These are phyloP conservation scores for Galeopterus variegatus DNA, from an alignment of 2,113 vertebrate species.

Conservation along the genomic window DNA sequence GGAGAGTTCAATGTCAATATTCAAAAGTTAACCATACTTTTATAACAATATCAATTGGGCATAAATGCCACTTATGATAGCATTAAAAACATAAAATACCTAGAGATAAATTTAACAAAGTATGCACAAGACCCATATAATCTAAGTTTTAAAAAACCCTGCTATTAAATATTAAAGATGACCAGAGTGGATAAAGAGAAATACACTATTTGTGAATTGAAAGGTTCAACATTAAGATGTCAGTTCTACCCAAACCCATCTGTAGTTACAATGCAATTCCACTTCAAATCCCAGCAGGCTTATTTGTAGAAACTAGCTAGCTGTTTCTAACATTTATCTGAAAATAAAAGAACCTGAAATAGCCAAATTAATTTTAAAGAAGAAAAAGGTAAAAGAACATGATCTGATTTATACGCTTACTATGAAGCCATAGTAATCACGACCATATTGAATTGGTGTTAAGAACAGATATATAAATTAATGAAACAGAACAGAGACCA, in stretches of 20 bases:
- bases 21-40: neutral
- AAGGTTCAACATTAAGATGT: neutral
- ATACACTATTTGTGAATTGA: neutral
- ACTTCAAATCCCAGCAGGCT: neutral
- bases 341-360: neutral
- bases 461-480: fast-evolving
- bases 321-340: neutral
- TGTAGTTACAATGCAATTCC: too few relatives aligned
- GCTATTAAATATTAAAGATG: neutral
- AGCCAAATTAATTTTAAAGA: neutral
- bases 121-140: neutral
- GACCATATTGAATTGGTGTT: fast-evolving
- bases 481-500: neutral
- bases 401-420: neutral
- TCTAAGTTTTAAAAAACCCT: neutral
- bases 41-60: neutral
- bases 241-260: neutral
- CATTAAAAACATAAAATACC: neutral
- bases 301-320: neutral
- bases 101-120: neutral
- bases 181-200: neutral
- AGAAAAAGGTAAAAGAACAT: neutral
- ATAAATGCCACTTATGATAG: neutral
- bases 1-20: neutral
- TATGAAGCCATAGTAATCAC: neutral